Evolutionary conservation across 1,140 invertebrate species (phyloP).

Genomic region (Capitella teleta): DNA sequence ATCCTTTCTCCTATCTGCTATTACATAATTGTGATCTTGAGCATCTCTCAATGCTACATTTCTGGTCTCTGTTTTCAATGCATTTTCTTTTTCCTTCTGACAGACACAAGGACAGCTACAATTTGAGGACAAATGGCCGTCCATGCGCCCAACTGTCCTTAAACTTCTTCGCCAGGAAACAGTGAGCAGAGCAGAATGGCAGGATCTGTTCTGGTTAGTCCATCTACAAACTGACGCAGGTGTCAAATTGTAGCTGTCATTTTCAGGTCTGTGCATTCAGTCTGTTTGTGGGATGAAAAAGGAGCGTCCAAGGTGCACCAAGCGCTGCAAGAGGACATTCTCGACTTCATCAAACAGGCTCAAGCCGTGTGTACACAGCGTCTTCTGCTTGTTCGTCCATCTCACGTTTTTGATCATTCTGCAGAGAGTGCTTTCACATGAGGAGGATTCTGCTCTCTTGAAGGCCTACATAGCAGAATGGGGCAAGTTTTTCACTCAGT

Average conservation of each 20-base stretch:
- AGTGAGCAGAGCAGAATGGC: constrained; percentile 90
- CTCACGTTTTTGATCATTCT: background rate
- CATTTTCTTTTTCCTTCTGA: background rate
- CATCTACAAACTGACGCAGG: background rate
- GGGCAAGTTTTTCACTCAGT: constrained; percentile 95
- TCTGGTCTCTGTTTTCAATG: background rate
- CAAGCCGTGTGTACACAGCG: constrained; percentile 53
- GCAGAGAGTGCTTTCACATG: constrained; percentile 69
- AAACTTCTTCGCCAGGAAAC: constrained; percentile 85
- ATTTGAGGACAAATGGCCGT: constrained; percentile 92
- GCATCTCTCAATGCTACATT: background rate
- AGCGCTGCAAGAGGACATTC: constrained; percentile 81
- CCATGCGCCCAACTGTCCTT: constrained; percentile 81
- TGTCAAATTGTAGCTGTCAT: constrained; percentile 4
- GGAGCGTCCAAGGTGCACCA: constrained; percentile 76
- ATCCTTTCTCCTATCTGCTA: no score
- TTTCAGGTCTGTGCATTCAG: constrained; percentile 65
- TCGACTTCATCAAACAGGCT: constrained; percentile 87
- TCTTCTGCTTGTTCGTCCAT: background rate
- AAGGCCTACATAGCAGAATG: constrained; percentile 94
- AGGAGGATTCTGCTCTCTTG: constrained; percentile 86
- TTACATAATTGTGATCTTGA: background rate
- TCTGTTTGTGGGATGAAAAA: constrained; percentile 94
- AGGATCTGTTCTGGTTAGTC: constrained; percentile 78
- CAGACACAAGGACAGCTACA: constrained; percentile 34